Conservation (phyloP, 1,140 invertebrate species). For the Batillaria attramentaria region DNA sequence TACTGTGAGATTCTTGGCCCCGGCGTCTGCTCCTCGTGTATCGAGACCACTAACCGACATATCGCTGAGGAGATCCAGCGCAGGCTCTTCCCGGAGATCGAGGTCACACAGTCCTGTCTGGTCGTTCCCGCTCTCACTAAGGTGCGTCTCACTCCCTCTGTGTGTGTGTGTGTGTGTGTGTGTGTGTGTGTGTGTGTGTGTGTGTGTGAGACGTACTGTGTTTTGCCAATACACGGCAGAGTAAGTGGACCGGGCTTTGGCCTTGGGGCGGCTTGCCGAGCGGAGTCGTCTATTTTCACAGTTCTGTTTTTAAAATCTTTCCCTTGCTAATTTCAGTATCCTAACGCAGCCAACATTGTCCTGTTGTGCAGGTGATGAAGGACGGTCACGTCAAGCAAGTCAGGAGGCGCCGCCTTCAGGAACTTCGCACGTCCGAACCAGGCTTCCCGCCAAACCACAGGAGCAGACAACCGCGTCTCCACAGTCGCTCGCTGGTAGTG, state of each 20-base stretch:
- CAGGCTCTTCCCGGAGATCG: slow-evolving; percentile 47
- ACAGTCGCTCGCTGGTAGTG: slow-evolving; percentile 4
- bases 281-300: too few species aligned
- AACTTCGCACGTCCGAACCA: slow-evolving; percentile 8
- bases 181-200: too few species aligned
- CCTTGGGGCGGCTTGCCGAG: too few species aligned
- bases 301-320: too few species aligned
- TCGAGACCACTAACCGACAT: slow-evolving; percentile 49
- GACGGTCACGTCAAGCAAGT: slow-evolving; percentile 39
- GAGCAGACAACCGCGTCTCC: not conserved
- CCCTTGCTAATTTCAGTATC: too few species aligned
- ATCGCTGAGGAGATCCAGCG: slow-evolving; percentile 50
- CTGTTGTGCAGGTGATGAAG: slow-evolving; percentile 35
- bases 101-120: slow-evolving; percentile 40
- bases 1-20: slow-evolving; percentile 56
- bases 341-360: too few species aligned
- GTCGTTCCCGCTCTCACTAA: slow-evolving; percentile 35
- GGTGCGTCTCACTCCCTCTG: not conserved
- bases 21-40: slow-evolving; percentile 47
- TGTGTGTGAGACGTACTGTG: too few species aligned
- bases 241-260: too few species aligned
- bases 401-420: slow-evolving; percentile 14
- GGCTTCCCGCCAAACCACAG: not conserved
- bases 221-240: too few species aligned
- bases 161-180: too few species aligned